Evolutionary conservation across 2,888 invertebrate genomes (phyloP), one percentile per base, ranked within the genome.

Genomic region (Entomobrya multifasciata): DNA sequence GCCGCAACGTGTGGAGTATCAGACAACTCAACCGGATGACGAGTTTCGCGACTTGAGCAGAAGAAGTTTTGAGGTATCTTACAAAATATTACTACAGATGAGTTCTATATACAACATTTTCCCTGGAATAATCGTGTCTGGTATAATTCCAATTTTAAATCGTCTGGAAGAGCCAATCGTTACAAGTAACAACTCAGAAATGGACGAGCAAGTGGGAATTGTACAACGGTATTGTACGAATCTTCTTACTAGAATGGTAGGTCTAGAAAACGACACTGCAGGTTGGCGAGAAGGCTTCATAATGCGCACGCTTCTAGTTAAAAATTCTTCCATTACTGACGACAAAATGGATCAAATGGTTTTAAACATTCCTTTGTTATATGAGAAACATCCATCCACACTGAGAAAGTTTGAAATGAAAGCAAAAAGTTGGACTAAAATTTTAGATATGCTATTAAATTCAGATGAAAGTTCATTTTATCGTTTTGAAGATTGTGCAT

Each of bases 231-330:
- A 85, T 52, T 85, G 78, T 30, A 11, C 72, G 11, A 88, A 76
- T 60, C 49, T 89, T 13, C 41, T 88, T 13, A 41, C 65, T 8
- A 57, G 62, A 41, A 74, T 88, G 52, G 60, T 72, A 22, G 89
- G 88, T 15, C 25, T 76, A 11, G 78, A 74, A 74, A 88, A 89
- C 62, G 72, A 87, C 11, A 88, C 87, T 55, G 86, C 88, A 3
- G 89, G 89, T n/a, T 89, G 89, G 89, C 79, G 89, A 20, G 88
- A 89, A 62, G 89, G 89, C n/a, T 85, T 65, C 55, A 57, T 89
- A 20, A 67, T 88, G 55, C 55, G 89, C 30, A 70, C 67, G 1
- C 57, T 88, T 22, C 30, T 89, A 1, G 78, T 88, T 5, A 88
- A 79, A 17, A 67, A 82, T 52, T 79, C 60, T 10, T 81, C 67